These are phyloP conservation scores for Mionectes olivaceus DNA, from an alignment of 2,797 vertebrate species.

Conservation along the genomic window DNA sequence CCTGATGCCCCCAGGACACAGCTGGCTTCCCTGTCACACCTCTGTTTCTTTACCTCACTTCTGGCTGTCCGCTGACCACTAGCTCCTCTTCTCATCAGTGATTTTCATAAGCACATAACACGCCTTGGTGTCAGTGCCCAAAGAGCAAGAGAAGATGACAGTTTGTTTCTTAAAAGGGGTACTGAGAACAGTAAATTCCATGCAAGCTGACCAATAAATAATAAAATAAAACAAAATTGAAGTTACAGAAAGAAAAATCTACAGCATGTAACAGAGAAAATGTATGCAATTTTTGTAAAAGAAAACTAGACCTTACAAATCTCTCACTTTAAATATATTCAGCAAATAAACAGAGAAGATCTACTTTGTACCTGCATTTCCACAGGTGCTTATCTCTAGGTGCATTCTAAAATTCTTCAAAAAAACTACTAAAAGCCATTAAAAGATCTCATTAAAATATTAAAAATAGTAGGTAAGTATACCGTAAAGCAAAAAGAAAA, in stretches of 20 bases:
- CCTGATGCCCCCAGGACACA: background rate
- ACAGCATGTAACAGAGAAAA: background rate
- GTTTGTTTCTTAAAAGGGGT: background rate
- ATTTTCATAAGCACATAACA: background rate
- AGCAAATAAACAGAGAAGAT: background rate
- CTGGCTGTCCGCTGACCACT: background rate
- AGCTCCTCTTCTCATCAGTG: background rate
- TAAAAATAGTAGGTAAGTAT: background rate
- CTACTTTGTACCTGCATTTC: background rate
- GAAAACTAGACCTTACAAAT: background rate
- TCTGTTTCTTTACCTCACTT: background rate
- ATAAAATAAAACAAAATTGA: background rate
- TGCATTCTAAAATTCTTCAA: background rate
- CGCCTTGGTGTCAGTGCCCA: fast-evolving
- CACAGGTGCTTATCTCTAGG: background rate
- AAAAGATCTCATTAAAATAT: background rate
- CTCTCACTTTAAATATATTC: background rate
- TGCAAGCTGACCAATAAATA: background rate
- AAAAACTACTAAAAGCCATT: background rate
- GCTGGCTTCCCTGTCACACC: background rate
- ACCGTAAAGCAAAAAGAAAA: background rate
- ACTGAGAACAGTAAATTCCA: background rate
- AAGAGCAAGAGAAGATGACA: background rate
- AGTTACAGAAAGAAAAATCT: background rate
- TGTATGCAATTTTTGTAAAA: background rate